Conservation (phyloP, 2,113 vertebrate genomes). For the Scortum barcoo region DNA sequence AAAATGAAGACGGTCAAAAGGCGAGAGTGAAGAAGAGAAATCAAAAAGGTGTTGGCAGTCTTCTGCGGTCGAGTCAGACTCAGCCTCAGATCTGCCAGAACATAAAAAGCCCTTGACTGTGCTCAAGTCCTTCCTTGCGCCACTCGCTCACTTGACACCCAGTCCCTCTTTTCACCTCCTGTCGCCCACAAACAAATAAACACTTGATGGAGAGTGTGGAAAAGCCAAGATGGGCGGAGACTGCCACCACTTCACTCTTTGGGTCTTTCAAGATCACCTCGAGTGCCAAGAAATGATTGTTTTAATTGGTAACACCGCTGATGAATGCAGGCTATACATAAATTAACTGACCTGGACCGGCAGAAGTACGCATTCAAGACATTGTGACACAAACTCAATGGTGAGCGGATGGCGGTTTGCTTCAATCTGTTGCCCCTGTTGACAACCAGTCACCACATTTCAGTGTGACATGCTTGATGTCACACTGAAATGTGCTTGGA, state of each 20-base stretch:
- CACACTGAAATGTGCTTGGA: not conserved
- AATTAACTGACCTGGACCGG: not conserved
- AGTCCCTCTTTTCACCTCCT: conserved; percentile 60
- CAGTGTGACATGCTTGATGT: not conserved
- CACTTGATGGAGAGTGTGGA: conserved; percentile 62
- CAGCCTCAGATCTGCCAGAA: conserved; percentile 49
- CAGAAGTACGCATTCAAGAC: not conserved
- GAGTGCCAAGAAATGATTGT: conserved; percentile 1
- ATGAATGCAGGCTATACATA: not conserved
- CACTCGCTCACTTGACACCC: conserved; percentile 66
- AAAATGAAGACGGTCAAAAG: conserved; percentile 36
- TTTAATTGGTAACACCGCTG: not conserved
- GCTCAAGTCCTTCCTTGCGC: conserved; percentile 41
- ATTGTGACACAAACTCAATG: not conserved
- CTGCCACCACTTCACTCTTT: conserved; percentile 42
- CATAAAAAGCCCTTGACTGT: conserved; percentile 64
- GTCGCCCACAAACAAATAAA: conserved; percentile 72
- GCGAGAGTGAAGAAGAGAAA: conserved; percentile 16
- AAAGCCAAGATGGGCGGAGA: conserved; percentile 45
- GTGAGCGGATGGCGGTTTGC: not conserved
- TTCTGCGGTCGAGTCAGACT: conserved; percentile 36
- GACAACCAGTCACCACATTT: not conserved
- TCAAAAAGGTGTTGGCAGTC: conserved; percentile 41
- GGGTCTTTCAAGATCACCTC: conserved; percentile 22
- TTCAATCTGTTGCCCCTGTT: not conserved